These are phyloP conservation scores for Drosophila triauraria DNA, from an alignment of 1,140 invertebrate species.

Conservation along the genomic window DNA sequence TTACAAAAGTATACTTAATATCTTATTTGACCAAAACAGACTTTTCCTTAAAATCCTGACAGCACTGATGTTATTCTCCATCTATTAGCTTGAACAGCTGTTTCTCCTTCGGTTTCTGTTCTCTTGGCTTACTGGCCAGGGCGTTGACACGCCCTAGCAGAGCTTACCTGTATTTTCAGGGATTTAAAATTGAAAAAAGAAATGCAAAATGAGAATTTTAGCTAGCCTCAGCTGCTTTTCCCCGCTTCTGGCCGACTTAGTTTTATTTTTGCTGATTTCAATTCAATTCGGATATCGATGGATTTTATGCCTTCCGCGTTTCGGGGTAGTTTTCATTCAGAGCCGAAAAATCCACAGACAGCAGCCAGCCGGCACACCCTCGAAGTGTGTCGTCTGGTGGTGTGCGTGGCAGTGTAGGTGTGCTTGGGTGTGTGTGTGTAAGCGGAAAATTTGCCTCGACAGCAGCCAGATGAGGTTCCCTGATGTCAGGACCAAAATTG, in stretches of 20 bases:
- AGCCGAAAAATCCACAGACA: conserved; percentile 19
- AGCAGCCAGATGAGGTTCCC: conserved; percentile 52
- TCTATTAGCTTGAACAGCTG: conserved; percentile 43
- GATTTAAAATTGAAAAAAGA: conserved; percentile 30
- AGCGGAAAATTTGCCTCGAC: conserved; percentile 47
- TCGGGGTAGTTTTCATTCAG: conserved; percentile 68
- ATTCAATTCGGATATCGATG: conserved; percentile 53
- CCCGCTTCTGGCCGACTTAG: conserved; percentile 50
- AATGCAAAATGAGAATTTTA: conserved; percentile 32
- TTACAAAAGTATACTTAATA: neutral
- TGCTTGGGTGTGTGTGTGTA: conserved; percentile 17
- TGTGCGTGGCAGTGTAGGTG: conserved; percentile 34
- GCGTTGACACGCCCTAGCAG: conserved; percentile 39
- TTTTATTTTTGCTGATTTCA: conserved; percentile 54
- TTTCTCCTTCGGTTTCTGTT: conserved; percentile 27
- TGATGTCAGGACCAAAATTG: conserved; percentile 58
- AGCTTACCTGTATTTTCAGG: conserved; percentile 54
- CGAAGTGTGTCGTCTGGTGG: conserved; percentile 43
- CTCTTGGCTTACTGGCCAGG: conserved; percentile 13
- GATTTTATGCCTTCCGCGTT: conserved; percentile 39
- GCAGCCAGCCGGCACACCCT: conserved; percentile 68
- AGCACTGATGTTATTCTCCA: neutral
- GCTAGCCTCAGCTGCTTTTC: conserved; percentile 53
- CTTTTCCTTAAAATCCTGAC: neutral
- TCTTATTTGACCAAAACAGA: neutral